phyloP scores from a whole-genome alignment of 2,113 vertebrate genomes.

The Xyrauchen texanus region DNA sequence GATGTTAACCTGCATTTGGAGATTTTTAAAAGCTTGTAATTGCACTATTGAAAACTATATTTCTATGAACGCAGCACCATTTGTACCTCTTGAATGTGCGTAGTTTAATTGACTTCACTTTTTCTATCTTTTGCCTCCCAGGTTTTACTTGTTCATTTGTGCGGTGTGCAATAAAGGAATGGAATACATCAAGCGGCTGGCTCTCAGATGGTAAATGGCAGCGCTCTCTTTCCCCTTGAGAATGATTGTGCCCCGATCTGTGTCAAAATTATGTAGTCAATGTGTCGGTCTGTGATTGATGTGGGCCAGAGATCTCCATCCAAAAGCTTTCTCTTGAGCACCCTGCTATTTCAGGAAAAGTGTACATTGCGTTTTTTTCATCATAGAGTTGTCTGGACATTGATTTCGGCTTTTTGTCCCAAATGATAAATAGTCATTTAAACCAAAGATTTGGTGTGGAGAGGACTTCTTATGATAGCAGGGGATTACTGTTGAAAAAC shows the following conservation, averaged over 20 bases:
- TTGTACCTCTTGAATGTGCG: constrained; percentile 17
- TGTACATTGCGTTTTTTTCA: neutral
- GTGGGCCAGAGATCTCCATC: neutral
- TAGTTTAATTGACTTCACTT: constrained; percentile 22
- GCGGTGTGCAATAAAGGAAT: constrained; percentile 90
- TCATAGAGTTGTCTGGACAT: neutral
- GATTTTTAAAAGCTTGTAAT: constrained; percentile 29
- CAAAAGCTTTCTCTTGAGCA: neutral
- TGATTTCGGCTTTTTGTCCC: neutral
- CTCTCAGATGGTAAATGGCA: constrained; percentile 83
- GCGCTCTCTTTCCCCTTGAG: neutral
- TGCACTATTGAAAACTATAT: constrained; percentile 13
- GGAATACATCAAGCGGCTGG: constrained; percentile 88
- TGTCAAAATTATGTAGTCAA: constrained; percentile 28
- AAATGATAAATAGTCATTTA: constrained; percentile 1
- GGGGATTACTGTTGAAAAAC: neutral
- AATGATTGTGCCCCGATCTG: constrained; percentile 6
- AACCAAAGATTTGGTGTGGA: constrained; percentile 27
- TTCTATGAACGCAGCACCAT: neutral
- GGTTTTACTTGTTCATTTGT: constrained; percentile 94
- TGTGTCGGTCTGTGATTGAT: constrained; percentile 20
- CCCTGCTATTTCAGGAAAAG: neutral
- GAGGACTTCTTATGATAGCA: constrained; percentile 7
- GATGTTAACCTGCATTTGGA: constrained; percentile 10
- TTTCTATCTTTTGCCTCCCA: constrained; percentile 54